Evolutionary conservation across 2,797 vertebrate genomes (phyloP), one percentile per base, ranked within the genome.

Genomic region (Euthynnus affinis): DNA sequence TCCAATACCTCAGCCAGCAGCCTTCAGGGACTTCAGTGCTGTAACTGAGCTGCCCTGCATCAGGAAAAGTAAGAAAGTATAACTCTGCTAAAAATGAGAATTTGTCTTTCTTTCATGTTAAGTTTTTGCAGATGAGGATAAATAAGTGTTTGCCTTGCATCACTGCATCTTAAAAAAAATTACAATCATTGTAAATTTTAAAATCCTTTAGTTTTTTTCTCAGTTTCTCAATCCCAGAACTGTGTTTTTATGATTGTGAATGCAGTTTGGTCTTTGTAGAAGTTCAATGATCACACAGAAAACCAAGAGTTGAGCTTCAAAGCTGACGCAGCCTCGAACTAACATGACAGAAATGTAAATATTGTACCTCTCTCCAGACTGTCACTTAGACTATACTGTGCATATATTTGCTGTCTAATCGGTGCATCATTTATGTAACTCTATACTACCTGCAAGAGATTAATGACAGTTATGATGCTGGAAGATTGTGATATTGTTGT

Each of bases 401-500:
- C 52, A 13, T 44, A 3, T 27, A 46, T 58, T 46, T 55, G n/a
- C 9, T 20, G 20, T 68, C 15, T 8, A 29, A 3, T 46, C 13
- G 55, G 14, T 61, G 37, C 59, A 22, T 57, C 0, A 29, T 44
- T 18, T 57, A 40, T 18, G 29, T 42, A 22, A 34, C 25, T 60
- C 4, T 32, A 61, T 6, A 61, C 8, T 6, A 61, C 8, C 42
- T 18, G 27, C 48, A 14, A 44, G 27, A 40, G 27, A 76, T 1
- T 57, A 48, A 62, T 62, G 5, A 32, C 42, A 74, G 9, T 25
- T 27, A 27, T 62, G 18, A 58, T 59, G 42, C 13, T 49, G 23
- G 3, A 52, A 6, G 23, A 72, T 14, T 58, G 57, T 87, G 81
- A 89, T 84, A 60, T 81, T 60, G 40, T 67, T 78, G 61, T 58